phyloP scores from a whole-genome alignment of 2,797 vertebrate genomes.

The Potorous gilbertii region DNA sequence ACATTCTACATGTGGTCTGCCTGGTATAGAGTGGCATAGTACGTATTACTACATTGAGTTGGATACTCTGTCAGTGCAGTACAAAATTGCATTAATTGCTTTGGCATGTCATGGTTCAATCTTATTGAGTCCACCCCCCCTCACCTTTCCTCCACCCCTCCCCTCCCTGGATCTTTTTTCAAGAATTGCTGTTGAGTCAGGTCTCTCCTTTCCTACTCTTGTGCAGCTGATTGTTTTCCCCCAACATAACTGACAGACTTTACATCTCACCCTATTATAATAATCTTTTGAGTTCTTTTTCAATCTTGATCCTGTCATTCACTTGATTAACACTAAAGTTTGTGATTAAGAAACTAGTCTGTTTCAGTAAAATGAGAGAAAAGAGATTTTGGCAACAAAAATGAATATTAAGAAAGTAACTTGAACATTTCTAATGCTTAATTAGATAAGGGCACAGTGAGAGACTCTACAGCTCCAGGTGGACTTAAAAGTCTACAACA shows the following conservation, averaged over 20 bases:
- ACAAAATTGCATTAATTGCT: not conserved
- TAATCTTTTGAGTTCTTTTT: not conserved
- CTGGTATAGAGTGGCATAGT: not conserved
- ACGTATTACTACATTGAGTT: not conserved
- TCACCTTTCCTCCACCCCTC: not conserved
- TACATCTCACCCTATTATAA: not conserved
- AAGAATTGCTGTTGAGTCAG: not conserved
- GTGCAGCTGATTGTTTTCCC: not conserved
- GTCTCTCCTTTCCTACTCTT: not conserved
- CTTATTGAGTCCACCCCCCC: not conserved
- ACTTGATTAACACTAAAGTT: not conserved
- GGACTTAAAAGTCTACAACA: not conserved
- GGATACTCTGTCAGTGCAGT: not conserved
- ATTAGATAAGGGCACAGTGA: slow-evolving; percentile 9
- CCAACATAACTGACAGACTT: not conserved
- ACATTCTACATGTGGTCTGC: not conserved
- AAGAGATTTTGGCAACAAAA: not conserved
- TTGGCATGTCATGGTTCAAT: not conserved
- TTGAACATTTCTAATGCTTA: slow-evolving; percentile 41
- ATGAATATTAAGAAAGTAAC: not conserved
- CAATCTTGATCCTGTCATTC: not conserved
- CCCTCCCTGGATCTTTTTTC: not conserved
- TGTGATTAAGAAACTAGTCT: not conserved
- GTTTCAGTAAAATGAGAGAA: slow-evolving; percentile 1
- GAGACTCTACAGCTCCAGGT: not conserved